Evolutionary conservation across 2,888 invertebrate genomes (phyloP).

Genomic region (Noctua janthe): DNA sequence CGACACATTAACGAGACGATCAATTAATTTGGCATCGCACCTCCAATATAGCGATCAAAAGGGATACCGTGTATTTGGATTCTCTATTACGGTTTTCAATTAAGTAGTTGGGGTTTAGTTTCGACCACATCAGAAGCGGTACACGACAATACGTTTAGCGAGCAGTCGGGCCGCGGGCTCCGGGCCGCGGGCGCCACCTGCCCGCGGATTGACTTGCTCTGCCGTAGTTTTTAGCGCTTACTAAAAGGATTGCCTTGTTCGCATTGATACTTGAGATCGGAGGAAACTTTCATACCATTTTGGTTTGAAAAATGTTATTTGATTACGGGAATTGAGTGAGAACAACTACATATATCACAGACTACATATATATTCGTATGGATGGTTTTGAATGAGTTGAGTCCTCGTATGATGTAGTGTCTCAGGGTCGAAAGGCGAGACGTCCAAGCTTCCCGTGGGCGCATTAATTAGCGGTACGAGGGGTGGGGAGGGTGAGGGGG

Average conservation of each 20-base stretch:
- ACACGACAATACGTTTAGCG: conserved; percentile 89
- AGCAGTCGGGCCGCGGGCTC: conserved; percentile 72
- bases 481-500: conserved; percentile 69
- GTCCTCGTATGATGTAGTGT: conserved; percentile 69
- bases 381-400: conserved; percentile 45
- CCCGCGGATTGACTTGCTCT: conserved; percentile 83
- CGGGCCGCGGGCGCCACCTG: conserved; percentile 73
- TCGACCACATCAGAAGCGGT: conserved; percentile 82
- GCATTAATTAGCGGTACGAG: conserved; percentile 87
- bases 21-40: conserved; percentile 81
- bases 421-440: conserved; percentile 71
- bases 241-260: conserved; percentile 90
- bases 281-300: conserved; percentile 70
- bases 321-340: conserved; percentile 42
- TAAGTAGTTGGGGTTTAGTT: conserved; percentile 88
- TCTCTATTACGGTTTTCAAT: conserved; percentile 88
- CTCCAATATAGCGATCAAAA: conserved; percentile 83
- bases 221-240: conserved; percentile 84
- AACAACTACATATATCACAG: background rate
- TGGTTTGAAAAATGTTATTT: conserved; percentile 47
- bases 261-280: conserved; percentile 80
- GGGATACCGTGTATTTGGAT: conserved; percentile 87
- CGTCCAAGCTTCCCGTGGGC: conserved; percentile 85
- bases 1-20: conserved; percentile 73
- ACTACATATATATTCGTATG: background rate